Conservation (phyloP, 30 jellyfish, hydroid and myxozoan genomes). For the Turritopsis rubra region DNA sequence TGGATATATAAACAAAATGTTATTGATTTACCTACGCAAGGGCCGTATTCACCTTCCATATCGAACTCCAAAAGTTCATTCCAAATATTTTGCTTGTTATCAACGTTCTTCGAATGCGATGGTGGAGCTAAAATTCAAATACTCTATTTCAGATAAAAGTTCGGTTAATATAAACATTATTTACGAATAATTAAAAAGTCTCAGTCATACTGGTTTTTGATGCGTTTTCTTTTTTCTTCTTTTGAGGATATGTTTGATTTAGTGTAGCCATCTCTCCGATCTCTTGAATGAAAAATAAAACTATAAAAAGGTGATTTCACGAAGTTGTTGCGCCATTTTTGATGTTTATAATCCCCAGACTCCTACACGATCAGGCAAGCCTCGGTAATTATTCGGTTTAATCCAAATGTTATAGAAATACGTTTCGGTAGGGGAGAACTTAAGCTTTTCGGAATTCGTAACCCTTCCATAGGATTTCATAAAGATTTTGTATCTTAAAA, state of each 20-base stretch:
- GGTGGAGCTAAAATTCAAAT: background rate
- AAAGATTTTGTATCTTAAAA: too few species aligned
- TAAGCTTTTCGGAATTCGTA: too few species aligned
- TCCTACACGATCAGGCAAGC: background rate
- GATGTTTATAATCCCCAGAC: background rate
- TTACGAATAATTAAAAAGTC: background rate
- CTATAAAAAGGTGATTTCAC: background rate
- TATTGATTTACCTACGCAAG: background rate
- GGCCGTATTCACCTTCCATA: background rate
- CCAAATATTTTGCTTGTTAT: background rate
- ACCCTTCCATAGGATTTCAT: too few species aligned
- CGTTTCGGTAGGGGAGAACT: too few species aligned
- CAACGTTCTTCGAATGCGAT: background rate
- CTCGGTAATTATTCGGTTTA: background rate
- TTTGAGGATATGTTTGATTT: background rate
- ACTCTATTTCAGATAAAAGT: background rate
- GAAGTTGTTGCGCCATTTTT: background rate
- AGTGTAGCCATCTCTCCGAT: background rate
- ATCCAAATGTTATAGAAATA: background rate
- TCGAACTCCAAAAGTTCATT: background rate
- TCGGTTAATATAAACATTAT: too few species aligned
- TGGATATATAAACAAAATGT: background rate
- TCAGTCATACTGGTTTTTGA: background rate
- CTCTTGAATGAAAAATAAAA: too few species aligned
- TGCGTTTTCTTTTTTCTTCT: background rate